phyloP scores from a whole-genome alignment of 92 coral and sea anemone genomes.

The Palythoa heliodiscus region DNA sequence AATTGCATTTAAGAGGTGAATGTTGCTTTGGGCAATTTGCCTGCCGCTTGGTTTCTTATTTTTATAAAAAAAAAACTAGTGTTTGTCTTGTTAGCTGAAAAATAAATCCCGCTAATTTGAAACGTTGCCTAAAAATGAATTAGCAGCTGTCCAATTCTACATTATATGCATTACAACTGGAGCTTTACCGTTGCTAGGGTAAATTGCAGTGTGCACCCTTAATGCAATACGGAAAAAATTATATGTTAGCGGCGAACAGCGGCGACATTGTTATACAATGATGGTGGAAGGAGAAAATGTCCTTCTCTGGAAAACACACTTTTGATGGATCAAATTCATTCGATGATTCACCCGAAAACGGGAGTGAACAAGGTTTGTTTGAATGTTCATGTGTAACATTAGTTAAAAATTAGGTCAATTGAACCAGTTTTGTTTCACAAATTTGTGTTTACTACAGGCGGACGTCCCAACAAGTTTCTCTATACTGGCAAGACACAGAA shows the following conservation, averaged over 20 bases:
- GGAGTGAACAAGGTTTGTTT: slow-evolving; percentile 10
- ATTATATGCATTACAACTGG: background rate
- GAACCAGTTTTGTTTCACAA: background rate
- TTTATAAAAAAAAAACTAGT: too few relatives aligned
- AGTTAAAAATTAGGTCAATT: background rate
- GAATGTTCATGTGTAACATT: background rate
- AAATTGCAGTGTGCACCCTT: slow-evolving; percentile 11
- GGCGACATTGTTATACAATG: slow-evolving; percentile 13
- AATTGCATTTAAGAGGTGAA: too few relatives aligned
- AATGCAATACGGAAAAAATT: background rate
- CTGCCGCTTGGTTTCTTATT: too few relatives aligned
- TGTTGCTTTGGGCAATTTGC: too few relatives aligned
- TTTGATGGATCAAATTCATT: slow-evolving; percentile 45
- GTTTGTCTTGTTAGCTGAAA: background rate
- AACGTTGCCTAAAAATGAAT: background rate
- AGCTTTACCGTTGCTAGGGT: slow-evolving; percentile 7
- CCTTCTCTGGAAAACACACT: slow-evolving; percentile 57
- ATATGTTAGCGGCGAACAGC: background rate
- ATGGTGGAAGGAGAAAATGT: slow-evolving; percentile 59
- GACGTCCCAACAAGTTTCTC: slow-evolving; percentile 75
- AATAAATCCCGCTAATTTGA: background rate
- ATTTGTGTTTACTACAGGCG: slow-evolving; percentile 53
- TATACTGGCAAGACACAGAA: slow-evolving; percentile 65
- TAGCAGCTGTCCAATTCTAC: background rate
- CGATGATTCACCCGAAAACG: slow-evolving; percentile 60